Evolutionary conservation across 1,140 invertebrate genomes (phyloP), one percentile per base, ranked within the genome.

Genomic region (Pseudachorutes palmiensis): DNA sequence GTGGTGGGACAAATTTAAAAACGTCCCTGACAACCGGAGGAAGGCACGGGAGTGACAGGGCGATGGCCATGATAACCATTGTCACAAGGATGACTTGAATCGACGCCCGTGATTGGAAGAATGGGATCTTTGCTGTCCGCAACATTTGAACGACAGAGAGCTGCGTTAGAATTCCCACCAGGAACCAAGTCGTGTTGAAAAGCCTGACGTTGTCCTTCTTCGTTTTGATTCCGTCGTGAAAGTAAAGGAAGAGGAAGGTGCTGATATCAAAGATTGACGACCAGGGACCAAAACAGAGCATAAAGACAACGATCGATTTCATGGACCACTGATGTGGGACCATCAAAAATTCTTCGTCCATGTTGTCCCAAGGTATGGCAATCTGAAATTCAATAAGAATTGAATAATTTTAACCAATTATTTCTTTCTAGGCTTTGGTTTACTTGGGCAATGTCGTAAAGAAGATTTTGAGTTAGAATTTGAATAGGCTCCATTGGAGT

Each of bases 241-340:
- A 69, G n/a, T 66, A 66, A 57, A 69, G 51, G 58, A 41, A 69
- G 16, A 45, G n/a, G 26, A 69, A 69, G n/a, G 59, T 62, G 1
- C 45, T 58, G 22, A 69, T 66, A 22, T 69, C 68, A 36, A 69
- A 69, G 3, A 69, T 32, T 14, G 33, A 51, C 5, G 68, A 69
- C 68, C 64, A 66, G 0, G 68, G 68, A 0, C 68, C 68, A 16
- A 69, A 65, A 24, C 31, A 66, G 1, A 69, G 59, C 68, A 69
- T 69, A 28, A 69, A 69, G 16, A n/a, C 62, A 2, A 69, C 12
- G 1, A 69, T 64, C 1, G 41, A 60, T n/a, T 45, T 57, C 68
- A 69, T 69, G 1, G 68, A 69, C 68, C 68, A 69, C 0, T 32
- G 59, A 48, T 69, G 68, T 14, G 68, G 68, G 2, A 66, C 64